phyloP scores from a whole-genome alignment of 2,113 vertebrate species.

The Sprattus sprattus region DNA sequence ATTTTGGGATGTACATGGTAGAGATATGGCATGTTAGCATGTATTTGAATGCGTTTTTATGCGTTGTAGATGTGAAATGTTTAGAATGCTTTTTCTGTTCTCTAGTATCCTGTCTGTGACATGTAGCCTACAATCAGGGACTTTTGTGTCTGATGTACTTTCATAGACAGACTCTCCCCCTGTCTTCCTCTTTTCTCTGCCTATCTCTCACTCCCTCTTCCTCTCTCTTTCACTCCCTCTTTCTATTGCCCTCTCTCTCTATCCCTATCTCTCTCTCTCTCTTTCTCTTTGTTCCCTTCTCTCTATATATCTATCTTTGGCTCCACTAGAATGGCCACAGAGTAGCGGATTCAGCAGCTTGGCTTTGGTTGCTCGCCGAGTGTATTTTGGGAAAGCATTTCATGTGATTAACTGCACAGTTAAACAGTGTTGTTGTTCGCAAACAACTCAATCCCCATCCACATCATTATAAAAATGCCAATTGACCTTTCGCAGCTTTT shows the following conservation, averaged over 20 bases:
- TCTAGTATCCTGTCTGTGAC: not conserved
- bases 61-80: not conserved
- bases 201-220: slow-evolving; percentile 11
- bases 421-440: slow-evolving; percentile 41
- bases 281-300: not conserved
- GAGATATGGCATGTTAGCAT: not conserved
- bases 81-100: not conserved
- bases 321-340: slow-evolving; percentile 13
- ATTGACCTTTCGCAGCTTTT: slow-evolving; percentile 45
- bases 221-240: slow-evolving; percentile 11
- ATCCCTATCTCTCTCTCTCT: slow-evolving; percentile 15
- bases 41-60: too few species aligned
- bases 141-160: not conserved
- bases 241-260: not conserved
- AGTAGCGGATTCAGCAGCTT: not conserved
- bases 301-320: not conserved
- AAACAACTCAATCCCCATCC: slow-evolving; percentile 47
- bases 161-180: not conserved
- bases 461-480: slow-evolving; percentile 48
- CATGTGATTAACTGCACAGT: slow-evolving; percentile 45
- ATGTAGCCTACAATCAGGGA: not conserved
- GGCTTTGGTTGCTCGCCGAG: slow-evolving; percentile 15
- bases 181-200: not conserved
- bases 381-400: slow-evolving; percentile 45
- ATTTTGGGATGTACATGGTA: not conserved